These are phyloP conservation scores for Rana temporaria DNA, from an alignment of 2,113 vertebrate species.

Conservation along the genomic window DNA sequence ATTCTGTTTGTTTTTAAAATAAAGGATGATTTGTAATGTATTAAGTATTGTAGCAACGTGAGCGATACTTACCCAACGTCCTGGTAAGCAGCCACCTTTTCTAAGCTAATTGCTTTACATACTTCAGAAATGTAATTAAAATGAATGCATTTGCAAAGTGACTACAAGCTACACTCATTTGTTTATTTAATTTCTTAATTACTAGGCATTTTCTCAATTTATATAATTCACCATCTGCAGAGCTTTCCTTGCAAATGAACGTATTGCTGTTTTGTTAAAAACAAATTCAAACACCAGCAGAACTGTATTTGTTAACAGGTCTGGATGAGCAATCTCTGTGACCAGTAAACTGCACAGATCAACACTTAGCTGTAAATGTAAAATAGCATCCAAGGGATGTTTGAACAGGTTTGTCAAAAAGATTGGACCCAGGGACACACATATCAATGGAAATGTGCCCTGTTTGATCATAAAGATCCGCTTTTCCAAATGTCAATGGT, in stretches of 20 bases:
- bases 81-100: slow-evolving; percentile 27
- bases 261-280: not conserved
- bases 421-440: too few relatives aligned
- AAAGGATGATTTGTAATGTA: not conserved
- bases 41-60: not conserved
- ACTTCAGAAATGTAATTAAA: slow-evolving; percentile 49
- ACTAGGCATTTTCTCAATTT: slow-evolving; percentile 37
- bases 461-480: too few relatives aligned
- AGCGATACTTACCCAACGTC: not conserved
- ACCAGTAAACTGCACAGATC: too few relatives aligned
- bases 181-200: slow-evolving; percentile 54
- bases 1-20: not conserved
- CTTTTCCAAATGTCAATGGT: too few relatives aligned
- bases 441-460: too few relatives aligned
- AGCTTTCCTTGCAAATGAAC: not conserved
- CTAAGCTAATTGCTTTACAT: slow-evolving; percentile 42
- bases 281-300: not conserved
- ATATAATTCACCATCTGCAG: slow-evolving; percentile 45
- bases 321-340: too few relatives aligned
- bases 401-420: too few relatives aligned
- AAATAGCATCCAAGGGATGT: too few relatives aligned
- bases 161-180: slow-evolving; percentile 36
- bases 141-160: slow-evolving; percentile 35
- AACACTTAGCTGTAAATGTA: too few relatives aligned
- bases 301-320: too few relatives aligned